Base-by-base conservation (phyloP, 2,888 invertebrate genomes). In the Xestia xanthographa region DNA sequence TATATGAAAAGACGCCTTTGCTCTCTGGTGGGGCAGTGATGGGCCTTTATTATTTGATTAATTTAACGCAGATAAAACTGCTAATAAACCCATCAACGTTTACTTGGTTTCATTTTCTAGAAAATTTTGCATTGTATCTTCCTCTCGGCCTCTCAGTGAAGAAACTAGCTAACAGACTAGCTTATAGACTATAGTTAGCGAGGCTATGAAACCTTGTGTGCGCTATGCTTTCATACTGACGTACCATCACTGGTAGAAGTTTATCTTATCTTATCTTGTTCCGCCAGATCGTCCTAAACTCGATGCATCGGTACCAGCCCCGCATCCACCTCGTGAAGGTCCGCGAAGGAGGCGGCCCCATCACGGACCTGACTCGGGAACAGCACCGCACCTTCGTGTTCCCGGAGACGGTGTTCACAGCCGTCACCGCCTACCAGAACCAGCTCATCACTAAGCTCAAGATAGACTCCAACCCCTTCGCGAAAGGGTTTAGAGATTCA, bases 241-340 rank as follows among this genome's bases (percentile, higher is more conserved):
- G 20, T 12, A 38, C 8, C 12, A 17, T 20, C 8, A 58, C 34
- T 34, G 5, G 5, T 34, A 5, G 34, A 34, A 34, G 34, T 34
- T 34, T 34, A 34, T 34, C 34, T 34, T 34, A 34, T 34, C 34
- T 34, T 34, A 34, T 34, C 83, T 79, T 17, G 87, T 83, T 90
- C 94, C 95, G 97, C 56, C 98, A 99, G 99, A 98, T 99, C 91
- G 99, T 99, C 76, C 97, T 99, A 82, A 99, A 99, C 95, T 99
- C 99, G 34, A 99, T 99, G 99, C 99, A 99, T 96, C 98, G 99
- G 92, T 99, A 99, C 95, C 99, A 99, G 95, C 99, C 99, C 0
- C 97, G 99, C 85, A 99, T 99, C 92, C 99, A 99, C 96, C 97
- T 99, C 90, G 99, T 99, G 81, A 98, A 98, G 92, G 92, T 96